Percentiles rank a stretch among this genome's conserved stretches.
Evolutionary conservation across 1,140 invertebrate species (phyloP).

Genomic region (Nasonia giraulti): DNA sequence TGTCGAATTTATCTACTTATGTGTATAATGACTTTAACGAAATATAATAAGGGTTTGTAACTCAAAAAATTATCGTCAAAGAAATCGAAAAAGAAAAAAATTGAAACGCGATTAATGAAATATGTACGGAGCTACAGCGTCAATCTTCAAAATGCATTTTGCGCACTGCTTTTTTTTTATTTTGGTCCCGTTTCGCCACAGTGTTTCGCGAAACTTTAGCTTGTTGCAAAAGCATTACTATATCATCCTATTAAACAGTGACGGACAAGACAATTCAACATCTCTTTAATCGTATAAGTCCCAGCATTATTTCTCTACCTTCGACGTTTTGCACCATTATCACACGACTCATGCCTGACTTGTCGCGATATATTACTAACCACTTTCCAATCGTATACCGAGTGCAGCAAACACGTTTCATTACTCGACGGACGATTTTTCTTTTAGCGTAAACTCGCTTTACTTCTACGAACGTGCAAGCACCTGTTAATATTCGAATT

Average conservation of each 20-base stretch:
- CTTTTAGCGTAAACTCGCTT: too few relatives aligned
- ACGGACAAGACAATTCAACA: conserved; percentile 61
- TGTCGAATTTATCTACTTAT: conserved; percentile 51
- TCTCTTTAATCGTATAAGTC: conserved; percentile 58
- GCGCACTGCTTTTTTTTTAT: conserved; percentile 51
- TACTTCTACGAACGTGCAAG: too few relatives aligned
- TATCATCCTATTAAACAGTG: conserved; percentile 56
- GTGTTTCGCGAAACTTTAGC: conserved; percentile 66
- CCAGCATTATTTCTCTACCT: conserved; percentile 57
- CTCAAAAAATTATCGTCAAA: background rate
- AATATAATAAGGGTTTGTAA: too few relatives aligned
- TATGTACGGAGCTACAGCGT: background rate
- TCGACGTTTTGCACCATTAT: background rate
- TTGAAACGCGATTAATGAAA: background rate
- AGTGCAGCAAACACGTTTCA: background rate
- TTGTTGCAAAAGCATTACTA: conserved; percentile 58
- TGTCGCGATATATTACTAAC: too few relatives aligned
- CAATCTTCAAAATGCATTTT: background rate
- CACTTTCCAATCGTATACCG: too few relatives aligned
- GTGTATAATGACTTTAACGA: conserved; percentile 54
- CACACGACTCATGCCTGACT: too few relatives aligned
- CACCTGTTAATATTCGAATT: too few relatives aligned
- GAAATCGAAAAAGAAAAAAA: background rate
- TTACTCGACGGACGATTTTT: background rate
- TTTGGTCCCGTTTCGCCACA: conserved; percentile 73